phyloP scores from a whole-genome alignment of 2,113 vertebrate species.

The Alligator mississippiensis region DNA sequence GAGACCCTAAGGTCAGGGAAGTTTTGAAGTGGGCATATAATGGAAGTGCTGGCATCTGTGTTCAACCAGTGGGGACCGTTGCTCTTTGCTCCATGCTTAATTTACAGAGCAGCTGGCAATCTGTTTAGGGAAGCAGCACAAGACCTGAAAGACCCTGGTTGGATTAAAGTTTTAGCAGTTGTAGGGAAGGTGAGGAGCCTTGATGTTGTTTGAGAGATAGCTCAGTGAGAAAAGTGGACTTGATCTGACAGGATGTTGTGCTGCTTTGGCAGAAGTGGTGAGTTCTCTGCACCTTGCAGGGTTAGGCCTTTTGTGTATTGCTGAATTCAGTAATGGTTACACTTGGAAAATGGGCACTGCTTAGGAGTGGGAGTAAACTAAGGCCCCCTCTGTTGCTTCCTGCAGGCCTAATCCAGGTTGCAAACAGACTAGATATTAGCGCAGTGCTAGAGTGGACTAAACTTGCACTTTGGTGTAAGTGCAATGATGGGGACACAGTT shows the following conservation, averaged over 20 bases:
- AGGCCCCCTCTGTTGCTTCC: not conserved
- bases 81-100: rapidly evolving
- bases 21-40: not conserved
- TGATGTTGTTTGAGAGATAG: not conserved
- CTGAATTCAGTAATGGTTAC: not conserved
- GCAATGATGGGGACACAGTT: too few relatives aligned
- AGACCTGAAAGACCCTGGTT: not conserved
- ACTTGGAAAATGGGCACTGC: not conserved
- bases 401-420: not conserved
- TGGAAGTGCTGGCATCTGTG: not conserved
- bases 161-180: not conserved
- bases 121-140: rapidly evolving
- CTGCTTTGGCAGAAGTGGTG: not conserved
- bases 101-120: not conserved
- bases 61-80: rapidly evolving
- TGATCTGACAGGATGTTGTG: not conserved
- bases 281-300: not conserved
- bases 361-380: not conserved
- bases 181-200: not conserved
- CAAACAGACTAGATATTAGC: not conserved
- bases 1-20: not conserved
- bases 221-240: too few relatives aligned
- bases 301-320: not conserved
- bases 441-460: not conserved
- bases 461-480: too few relatives aligned